These are phyloP conservation scores for Melieria omissa DNA, from an alignment of 2,888 invertebrate species.

Conservation along the genomic window DNA sequence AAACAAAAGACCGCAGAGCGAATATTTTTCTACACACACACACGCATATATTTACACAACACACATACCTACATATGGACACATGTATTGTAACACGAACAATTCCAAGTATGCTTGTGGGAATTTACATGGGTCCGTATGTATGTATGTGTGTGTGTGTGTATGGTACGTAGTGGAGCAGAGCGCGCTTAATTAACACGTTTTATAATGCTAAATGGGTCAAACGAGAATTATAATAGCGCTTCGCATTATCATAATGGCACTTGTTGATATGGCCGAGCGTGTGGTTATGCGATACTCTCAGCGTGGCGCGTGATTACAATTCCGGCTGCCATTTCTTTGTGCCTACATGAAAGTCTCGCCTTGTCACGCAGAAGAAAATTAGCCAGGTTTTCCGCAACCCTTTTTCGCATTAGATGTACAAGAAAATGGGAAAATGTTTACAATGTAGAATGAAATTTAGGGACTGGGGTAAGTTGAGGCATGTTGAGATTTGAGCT, in stretches of 20 bases:
- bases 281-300: background rate
- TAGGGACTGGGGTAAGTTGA: too few species aligned
- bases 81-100: too few species aligned
- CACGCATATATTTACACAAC: background rate
- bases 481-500: too few species aligned
- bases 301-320: too few species aligned
- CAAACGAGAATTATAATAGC: conserved; percentile 27
- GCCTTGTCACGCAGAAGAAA: too few species aligned
- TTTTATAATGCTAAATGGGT: conserved; percentile 24
- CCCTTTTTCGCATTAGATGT: too few species aligned
- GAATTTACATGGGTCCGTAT: background rate
- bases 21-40: background rate
- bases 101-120: background rate
- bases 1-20: too few species aligned
- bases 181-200: conserved; percentile 30
- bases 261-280: conserved; percentile 24
- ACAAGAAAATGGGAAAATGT: too few species aligned
- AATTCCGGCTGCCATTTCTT: too few species aligned
- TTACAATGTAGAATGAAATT: too few species aligned
- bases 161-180: background rate
- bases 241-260: conserved; percentile 23
- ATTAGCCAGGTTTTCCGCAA: too few species aligned
- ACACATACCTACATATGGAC: background rate
- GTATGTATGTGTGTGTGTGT: background rate
- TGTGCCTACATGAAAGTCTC: too few species aligned